Evolutionary conservation across 2,888 invertebrate genomes (phyloP).

Genomic region (Drosophila yooni): DNA sequence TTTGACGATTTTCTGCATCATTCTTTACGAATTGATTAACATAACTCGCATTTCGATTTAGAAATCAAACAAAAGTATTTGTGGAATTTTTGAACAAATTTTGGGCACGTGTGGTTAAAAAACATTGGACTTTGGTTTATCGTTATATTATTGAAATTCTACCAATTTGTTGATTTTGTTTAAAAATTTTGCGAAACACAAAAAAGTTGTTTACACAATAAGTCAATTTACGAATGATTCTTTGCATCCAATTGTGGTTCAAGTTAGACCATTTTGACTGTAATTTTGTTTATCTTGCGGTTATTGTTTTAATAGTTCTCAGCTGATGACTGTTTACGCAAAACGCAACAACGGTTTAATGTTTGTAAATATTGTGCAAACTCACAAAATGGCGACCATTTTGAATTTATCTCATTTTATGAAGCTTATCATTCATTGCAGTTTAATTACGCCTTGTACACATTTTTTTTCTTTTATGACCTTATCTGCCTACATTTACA

Average conservation of each 20-base stretch:
- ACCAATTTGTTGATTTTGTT: not conserved
- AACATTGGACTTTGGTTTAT: not conserved
- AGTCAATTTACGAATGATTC: not conserved
- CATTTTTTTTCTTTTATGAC: not conserved
- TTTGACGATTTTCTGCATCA: not conserved
- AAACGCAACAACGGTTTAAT: slow-evolving; percentile 8
- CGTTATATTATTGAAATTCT: not conserved
- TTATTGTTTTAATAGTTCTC: slow-evolving; percentile 28
- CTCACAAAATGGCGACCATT: slow-evolving; percentile 1
- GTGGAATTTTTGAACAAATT: not conserved
- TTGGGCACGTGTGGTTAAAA: not conserved
- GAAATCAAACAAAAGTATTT: not conserved
- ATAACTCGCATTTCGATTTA: not conserved
- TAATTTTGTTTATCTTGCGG: slow-evolving; percentile 27
- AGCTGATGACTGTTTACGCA: slow-evolving; percentile 13
- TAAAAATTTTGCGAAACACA: not conserved
- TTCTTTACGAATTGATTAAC: not conserved
- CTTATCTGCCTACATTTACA: not conserved
- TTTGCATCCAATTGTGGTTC: not conserved
- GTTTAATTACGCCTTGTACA: slow-evolving; percentile 10
- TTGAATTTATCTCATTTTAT: slow-evolving; percentile 24
- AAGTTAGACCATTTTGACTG: not conserved
- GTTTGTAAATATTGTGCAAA: slow-evolving; percentile 7
- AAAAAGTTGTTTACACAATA: not conserved
- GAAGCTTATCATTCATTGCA: slow-evolving; percentile 13